These are phyloP conservation scores for Trichonephila inaurata DNA, from an alignment of 1,140 invertebrate genomes.

Conservation along the genomic window DNA sequence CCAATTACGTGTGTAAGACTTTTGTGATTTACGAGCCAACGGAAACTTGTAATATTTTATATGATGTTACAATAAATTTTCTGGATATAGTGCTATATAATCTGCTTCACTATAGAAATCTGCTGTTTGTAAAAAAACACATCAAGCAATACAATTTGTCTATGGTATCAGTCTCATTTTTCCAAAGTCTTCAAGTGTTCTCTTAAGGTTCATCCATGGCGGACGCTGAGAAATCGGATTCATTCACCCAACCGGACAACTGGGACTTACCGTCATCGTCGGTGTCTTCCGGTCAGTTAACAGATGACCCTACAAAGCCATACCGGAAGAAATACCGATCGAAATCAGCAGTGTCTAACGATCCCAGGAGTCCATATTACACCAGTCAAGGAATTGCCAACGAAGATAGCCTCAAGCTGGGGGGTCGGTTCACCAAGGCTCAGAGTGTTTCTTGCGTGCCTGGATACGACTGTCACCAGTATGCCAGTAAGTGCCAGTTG, in stretches of 20 bases:
- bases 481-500: slow-evolving; percentile 43
- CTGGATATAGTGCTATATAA: too few relatives aligned
- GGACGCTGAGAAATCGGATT: slow-evolving; percentile 18
- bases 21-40: too few relatives aligned
- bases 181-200: not conserved
- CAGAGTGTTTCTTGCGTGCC: slow-evolving; percentile 74
- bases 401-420: slow-evolving; percentile 55
- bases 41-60: too few relatives aligned
- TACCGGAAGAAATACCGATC: slow-evolving; percentile 75
- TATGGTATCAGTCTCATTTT: not conserved
- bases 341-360: slow-evolving; percentile 74
- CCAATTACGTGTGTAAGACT: too few relatives aligned
- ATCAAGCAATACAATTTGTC: too few relatives aligned
- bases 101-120: too few relatives aligned
- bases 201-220: not conserved
- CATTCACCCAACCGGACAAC: slow-evolving; percentile 48
- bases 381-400: slow-evolving; percentile 47
- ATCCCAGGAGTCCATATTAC: slow-evolving; percentile 72
- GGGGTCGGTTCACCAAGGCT: slow-evolving; percentile 54
- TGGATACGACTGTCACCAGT: slow-evolving; percentile 44
- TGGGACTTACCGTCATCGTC: slow-evolving; percentile 68
- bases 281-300: slow-evolving; percentile 57
- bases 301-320: slow-evolving; percentile 60
- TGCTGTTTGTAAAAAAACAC: too few relatives aligned
- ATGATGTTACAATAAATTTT: too few relatives aligned